Conservation (phyloP, 1,140 invertebrate species). For the Daktulosphaira vitifoliae region DNA sequence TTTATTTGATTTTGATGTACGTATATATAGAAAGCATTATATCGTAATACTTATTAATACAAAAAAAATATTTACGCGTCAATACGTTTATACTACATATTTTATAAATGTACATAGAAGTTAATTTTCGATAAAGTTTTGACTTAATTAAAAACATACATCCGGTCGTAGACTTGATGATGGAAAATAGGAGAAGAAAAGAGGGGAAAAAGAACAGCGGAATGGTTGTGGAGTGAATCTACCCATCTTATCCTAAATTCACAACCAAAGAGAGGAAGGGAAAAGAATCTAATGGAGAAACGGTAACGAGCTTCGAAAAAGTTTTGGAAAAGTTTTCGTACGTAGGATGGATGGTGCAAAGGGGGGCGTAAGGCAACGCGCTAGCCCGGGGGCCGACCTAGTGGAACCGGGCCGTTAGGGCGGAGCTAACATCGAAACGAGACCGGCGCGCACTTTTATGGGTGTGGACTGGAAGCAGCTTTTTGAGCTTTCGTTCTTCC, state of each 20-base stretch:
- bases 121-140: conserved; percentile 32
- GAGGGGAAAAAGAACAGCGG: background rate
- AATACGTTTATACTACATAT: background rate
- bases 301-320: conserved; percentile 31
- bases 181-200: background rate
- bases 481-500: conserved; percentile 24
- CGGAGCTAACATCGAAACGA: conserved; percentile 3
- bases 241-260: background rate
- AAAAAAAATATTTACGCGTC: background rate
- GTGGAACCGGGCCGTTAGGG: background rate
- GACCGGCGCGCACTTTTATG: conserved; percentile 32
- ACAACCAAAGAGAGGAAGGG: background rate
- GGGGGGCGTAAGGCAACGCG: conserved; percentile 15
- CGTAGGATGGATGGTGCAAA: conserved; percentile 1
- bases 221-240: conserved; percentile 1
- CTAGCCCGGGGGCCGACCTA: conserved; percentile 25
- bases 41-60: conserved; percentile 14
- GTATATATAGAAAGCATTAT: too few relatives aligned
- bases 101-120: background rate
- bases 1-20: too few relatives aligned
- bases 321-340: conserved; percentile 27
- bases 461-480: conserved; percentile 31
- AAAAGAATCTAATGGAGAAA: conserved; percentile 34
- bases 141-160: conserved; percentile 33
- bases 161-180: conserved; percentile 4